Conservation (phyloP, 2,113 vertebrate genomes). For the Bettongia penicillata region DNA sequence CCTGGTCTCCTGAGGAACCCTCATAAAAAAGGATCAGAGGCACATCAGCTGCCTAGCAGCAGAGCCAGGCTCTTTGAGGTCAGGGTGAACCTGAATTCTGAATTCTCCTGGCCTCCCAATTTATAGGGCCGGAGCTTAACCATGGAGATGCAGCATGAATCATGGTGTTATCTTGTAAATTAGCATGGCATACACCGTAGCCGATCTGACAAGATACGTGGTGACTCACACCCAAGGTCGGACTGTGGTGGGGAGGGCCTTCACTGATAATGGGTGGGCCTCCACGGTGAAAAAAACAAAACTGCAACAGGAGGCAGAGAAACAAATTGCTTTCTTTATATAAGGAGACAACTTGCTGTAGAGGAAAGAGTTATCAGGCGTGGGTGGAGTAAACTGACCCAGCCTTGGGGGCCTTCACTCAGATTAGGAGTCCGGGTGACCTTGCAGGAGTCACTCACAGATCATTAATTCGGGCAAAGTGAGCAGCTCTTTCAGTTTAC, state of each 20-base stretch:
- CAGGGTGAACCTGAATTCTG: no score
- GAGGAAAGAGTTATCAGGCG: no score
- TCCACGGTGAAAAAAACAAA: no score
- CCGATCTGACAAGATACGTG: background rate
- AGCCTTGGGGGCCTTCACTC: background rate
- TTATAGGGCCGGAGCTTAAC: accelerated
- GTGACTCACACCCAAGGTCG: accelerated
- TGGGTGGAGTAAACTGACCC: no score
- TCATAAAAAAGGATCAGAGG: background rate
- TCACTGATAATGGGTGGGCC: accelerated
- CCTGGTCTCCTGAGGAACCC: background rate
- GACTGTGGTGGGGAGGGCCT: no score
- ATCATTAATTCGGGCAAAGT: background rate
- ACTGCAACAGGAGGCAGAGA: background rate
- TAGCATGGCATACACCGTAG: accelerated
- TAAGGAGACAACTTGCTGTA: no score
- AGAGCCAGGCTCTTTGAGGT: accelerated
- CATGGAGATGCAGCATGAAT: background rate
- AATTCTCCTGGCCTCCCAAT: background rate
- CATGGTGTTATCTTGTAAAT: accelerated
- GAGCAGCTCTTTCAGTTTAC: background rate
- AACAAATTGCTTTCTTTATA: background rate
- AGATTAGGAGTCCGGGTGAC: background rate
- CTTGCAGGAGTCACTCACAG: background rate
- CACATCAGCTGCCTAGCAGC: accelerated